Base-by-base conservation (phyloP, 2,797 vertebrate species). In the Lindbergichthys nudifrons region DNA sequence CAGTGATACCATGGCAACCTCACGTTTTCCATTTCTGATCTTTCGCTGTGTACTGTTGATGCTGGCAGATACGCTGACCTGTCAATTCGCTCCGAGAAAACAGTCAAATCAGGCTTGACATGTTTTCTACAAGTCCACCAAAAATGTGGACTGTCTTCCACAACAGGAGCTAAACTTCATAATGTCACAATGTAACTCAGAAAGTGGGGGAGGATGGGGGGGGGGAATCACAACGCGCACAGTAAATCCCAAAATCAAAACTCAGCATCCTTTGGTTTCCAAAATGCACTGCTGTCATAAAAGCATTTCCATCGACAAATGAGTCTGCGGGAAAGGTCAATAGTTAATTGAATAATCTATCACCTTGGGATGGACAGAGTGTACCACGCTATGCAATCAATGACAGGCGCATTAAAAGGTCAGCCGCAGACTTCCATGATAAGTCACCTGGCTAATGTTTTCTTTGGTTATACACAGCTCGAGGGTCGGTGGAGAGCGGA, bases 281-380 rank as follows among this genome's bases (percentile, higher is more conserved):
- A 92, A 95, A 96, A 94, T 92, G 91, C 91, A 92, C 93, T 79
- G 95, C 95, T 96, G 96, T 94, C 95, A 95, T 91, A 95, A 96
- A 95, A 96, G 93, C 83, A 81, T 95, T 95, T 95, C 96, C 95
- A 95, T 97, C 96, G 96, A 97, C 96, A 96, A 96, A 96, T 96
- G 96, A 95, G 94, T 96, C 95, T 93, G 93, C 90, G 90, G 96
- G 96, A 99, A 99, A 99, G 98, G 98, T 99, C 98, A 99, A 97
- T 96, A 97, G 97, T 97, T 99, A 99, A 99, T 99, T 97, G 98
- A 99, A 98, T 98, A 98, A 99, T 99, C 97, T 97, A 99, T 99
- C 98, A 99, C 97, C 95, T 97, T 96, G 94, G 95, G 96, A 97
- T 93, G 96, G 95, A 96, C 94, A 95, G 93, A 94, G 95, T 70